Base-by-base conservation (phyloP, 1,140 invertebrate genomes). In the Anastrepha ludens region DNA sequence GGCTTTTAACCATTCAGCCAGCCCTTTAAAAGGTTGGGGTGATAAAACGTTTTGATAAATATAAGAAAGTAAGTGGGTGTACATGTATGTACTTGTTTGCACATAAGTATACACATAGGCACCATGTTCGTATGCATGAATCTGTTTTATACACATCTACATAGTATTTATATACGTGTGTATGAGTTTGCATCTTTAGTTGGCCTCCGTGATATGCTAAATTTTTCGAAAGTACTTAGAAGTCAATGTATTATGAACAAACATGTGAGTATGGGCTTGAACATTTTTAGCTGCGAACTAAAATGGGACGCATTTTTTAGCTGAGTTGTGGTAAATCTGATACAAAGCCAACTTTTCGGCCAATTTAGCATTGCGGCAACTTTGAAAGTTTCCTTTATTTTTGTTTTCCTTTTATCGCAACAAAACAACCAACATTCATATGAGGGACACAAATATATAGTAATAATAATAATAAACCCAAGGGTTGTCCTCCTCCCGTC, bases 201-300 rank as follows among this genome's bases (percentile, higher is more conserved):
- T 17, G 8, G 11, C 60, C 3, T 70, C 41, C 11, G 67, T 70
- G 39, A 15, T 11, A 39, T 70, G 15, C 5, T 44, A 41, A 13
- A 74, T 44, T 74, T 74, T 74, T 74, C 67, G 67, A 41, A 74
- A 11, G 7, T 74, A 17, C 67, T 47, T 47, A 41, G 39, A 44
- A 74, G 67, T 74, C 67, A 74, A 74, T 74, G 67, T 74, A 44
- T 41, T 47, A 41, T 74, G 41, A 17, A 47, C 11, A 74, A 44
- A 17, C 6, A 55, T 55, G 6, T 55, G 3, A 39, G 15, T 13
- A 47, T 17, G 41, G 15, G 29, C 67, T 74, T 74, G 5, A 74
- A 74, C 2, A 74, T 74, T 74, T 74, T 39, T 15, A 44, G 41
- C 65, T 39, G 39, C 67, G 15, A 74, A 74, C 9, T 44, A 5